Evolutionary conservation across 2,888 invertebrate species (phyloP).

Genomic region (Melinopterus prodromus): DNA sequence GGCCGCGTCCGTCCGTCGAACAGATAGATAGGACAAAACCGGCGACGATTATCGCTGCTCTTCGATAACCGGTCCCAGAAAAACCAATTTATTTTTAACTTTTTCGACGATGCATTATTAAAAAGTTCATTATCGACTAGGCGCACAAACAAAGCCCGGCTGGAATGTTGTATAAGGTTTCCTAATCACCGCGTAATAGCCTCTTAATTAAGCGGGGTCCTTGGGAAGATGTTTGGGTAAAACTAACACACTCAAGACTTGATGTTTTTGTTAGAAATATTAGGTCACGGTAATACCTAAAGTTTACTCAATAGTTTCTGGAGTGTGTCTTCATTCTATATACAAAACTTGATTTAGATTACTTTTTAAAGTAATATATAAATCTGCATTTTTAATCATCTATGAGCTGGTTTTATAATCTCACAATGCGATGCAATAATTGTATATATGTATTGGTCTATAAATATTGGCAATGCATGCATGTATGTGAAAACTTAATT

Average conservation of each 20-base stretch:
- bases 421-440: no score
- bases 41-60: background rate
- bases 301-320: background rate
- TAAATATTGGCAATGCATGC: no score
- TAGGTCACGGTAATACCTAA: background rate
- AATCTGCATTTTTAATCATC: no score
- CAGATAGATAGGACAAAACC: background rate
- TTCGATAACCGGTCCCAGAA: background rate
- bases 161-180: background rate
- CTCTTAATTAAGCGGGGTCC: background rate
- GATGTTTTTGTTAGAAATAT: background rate
- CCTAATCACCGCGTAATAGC: background rate
- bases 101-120: constrained; percentile 4
- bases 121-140: background rate
- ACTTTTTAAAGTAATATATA: background rate
- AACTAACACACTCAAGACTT: background rate
- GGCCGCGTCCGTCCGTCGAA: background rate
- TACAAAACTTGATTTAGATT: background rate
- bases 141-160: background rate
- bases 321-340: background rate
- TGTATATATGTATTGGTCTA: no score
- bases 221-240: background rate
- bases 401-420: no score
- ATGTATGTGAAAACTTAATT: no score
- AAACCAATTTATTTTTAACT: constrained; percentile 4